Conservation (phyloP, 2,113 vertebrate genomes). For the Lampris incognitus region DNA sequence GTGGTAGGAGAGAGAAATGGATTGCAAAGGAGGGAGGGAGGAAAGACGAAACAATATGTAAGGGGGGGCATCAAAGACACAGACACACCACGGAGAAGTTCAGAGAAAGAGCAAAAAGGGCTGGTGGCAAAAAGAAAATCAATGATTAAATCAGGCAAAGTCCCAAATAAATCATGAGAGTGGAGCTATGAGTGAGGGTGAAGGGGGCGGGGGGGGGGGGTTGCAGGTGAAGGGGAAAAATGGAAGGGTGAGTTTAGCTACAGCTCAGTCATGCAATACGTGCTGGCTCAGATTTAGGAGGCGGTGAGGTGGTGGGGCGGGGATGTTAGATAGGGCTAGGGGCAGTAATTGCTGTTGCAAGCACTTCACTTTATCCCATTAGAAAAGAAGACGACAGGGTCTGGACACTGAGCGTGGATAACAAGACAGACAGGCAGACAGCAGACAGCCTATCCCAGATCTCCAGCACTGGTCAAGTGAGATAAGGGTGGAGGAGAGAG, state of each 20-base stretch:
- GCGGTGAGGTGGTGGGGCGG: neutral
- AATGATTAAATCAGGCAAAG: conserved; percentile 15
- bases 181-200: neutral
- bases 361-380: conserved; percentile 36
- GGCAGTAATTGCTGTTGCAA: conserved; percentile 33
- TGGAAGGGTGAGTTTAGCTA: conserved; percentile 1
- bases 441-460: conserved; percentile 19
- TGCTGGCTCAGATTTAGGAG: conserved; percentile 37
- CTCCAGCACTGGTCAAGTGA: conserved; percentile 21
- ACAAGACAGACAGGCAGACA: conserved; percentile 23
- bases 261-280: conserved; percentile 18
- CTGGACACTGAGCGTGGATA: conserved; percentile 29
- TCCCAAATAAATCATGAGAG: conserved; percentile 29
- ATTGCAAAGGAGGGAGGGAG: neutral
- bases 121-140: conserved; percentile 8
- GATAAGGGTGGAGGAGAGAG: conserved; percentile 7
- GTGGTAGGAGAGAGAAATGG: neutral
- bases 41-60: neutral
- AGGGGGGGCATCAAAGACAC: conserved; percentile 19
- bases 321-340: neutral
- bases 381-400: conserved; percentile 22
- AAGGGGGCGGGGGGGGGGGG: neutral
- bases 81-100: conserved; percentile 6
- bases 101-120: neutral
- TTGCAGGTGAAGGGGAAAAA: neutral